A percentile compares a stretch with the other conserved stretches of the same genome.
These are phyloP conservation scores for Stomorhina lunata DNA, from an alignment of 2,888 invertebrate species.

Conservation along the genomic window DNA sequence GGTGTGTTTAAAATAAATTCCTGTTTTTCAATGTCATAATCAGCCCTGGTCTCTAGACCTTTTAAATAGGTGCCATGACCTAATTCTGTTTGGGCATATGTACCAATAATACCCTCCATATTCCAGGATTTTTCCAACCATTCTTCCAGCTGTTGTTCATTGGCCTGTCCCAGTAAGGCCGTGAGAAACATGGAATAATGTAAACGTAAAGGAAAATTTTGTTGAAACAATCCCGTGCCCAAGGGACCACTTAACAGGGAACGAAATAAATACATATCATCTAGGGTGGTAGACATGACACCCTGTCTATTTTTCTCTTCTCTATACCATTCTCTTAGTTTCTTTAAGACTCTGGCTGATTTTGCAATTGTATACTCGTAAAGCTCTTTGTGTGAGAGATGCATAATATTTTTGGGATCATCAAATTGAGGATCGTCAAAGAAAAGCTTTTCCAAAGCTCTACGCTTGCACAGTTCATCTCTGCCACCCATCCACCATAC, in stretches of 20 bases:
- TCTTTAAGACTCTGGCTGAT: constrained; percentile 82
- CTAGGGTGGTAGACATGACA: constrained; percentile 79
- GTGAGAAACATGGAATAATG: constrained; percentile 97
- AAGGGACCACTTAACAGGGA: constrained; percentile 72
- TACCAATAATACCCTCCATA: constrained; percentile 91
- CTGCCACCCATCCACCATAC: constrained; percentile 75
- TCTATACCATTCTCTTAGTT: constrained; percentile 85
- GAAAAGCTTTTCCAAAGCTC: constrained; percentile 71
- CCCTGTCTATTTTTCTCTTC: constrained; percentile 4
- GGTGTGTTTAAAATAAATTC: constrained; percentile 94
- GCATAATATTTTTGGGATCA: constrained; percentile 70
- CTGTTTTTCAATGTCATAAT: constrained; percentile 88
- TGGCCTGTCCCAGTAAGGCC: constrained; percentile 91
- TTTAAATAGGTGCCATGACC: constrained; percentile 96
- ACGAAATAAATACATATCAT: constrained; percentile 70
- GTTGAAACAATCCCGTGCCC: constrained; percentile 74
- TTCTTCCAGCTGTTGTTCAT: constrained; percentile 90
- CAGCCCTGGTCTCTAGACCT: constrained; percentile 93
- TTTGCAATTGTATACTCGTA: constrained; percentile 72
- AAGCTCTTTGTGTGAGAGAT: constrained; percentile 73
- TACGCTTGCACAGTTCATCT: constrained; percentile 67
- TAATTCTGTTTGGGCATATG: constrained; percentile 97
- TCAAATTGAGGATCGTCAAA: constrained; percentile 71
- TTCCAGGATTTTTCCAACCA: constrained; percentile 92
- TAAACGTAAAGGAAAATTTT: constrained; percentile 82